Evolutionary conservation across 1,140 invertebrate species (phyloP).

Genomic region (Philotrypesis tridentata): DNA sequence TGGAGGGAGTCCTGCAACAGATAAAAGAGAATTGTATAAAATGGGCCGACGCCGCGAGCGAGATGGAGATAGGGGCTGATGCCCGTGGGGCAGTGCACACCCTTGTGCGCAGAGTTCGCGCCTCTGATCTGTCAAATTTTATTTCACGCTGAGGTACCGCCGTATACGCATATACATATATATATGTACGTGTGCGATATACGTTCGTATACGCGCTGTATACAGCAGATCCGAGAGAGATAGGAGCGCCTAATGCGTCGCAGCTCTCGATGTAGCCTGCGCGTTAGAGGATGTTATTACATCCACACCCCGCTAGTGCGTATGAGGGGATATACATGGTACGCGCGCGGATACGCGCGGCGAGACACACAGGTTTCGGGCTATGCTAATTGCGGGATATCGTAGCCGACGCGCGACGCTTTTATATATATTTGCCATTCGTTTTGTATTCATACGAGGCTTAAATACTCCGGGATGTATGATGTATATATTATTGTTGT

Average conservation of each 20-base stretch:
- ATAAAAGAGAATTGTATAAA: slow-evolving; percentile 75
- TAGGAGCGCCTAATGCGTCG: slow-evolving; percentile 38
- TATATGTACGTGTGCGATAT: too few relatives aligned
- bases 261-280: not conserved
- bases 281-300: slow-evolving; percentile 35
- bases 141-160: slow-evolving; percentile 65
- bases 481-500: not conserved
- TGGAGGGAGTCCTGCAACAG: slow-evolving; percentile 64
- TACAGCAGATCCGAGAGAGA: slow-evolving; percentile 57
- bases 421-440: not conserved
- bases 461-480: not conserved
- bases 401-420: not conserved
- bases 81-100: slow-evolving; percentile 62
- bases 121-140: slow-evolving; percentile 73
- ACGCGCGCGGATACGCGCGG: not conserved
- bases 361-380: not conserved
- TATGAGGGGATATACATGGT: not conserved
- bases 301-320: not conserved
- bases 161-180: too few relatives aligned
- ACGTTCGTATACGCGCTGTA: slow-evolving; percentile 52
- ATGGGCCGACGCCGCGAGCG: slow-evolving; percentile 65
- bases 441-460: slow-evolving; percentile 3
- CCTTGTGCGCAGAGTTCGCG: slow-evolving; percentile 53
- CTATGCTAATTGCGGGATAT: slow-evolving; percentile 33
- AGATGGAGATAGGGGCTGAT: slow-evolving; percentile 53